Percentiles rank a stretch among this genome's conserved stretches.
These are phyloP conservation scores for Peromyscus eremicus DNA, from an alignment of 2,797 vertebrate genomes.

Conservation along the genomic window DNA sequence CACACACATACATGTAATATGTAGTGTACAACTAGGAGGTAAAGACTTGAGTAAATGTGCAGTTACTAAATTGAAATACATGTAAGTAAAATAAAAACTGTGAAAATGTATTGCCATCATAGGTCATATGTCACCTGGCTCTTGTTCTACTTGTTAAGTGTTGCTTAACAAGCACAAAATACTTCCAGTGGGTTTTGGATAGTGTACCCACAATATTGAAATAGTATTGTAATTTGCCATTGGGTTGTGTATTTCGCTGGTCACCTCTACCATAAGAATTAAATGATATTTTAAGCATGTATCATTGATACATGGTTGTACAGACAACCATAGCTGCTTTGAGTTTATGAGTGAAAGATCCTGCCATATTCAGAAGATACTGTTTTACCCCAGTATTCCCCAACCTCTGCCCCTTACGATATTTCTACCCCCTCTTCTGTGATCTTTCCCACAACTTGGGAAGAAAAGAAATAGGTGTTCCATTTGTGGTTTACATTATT, in stretches of 20 bases:
- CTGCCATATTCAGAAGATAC: not conserved
- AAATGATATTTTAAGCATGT: slow-evolving; percentile 12
- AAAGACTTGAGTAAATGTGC: slow-evolving; percentile 14
- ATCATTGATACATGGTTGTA: not conserved
- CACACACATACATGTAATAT: not conserved
- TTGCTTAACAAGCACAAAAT: not conserved
- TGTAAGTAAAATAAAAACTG: not conserved
- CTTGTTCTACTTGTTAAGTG: not conserved
- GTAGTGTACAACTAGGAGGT: not conserved
- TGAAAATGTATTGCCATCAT: not conserved
- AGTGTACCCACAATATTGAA: not conserved
- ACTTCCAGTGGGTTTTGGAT: not conserved
- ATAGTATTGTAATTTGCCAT: not conserved
- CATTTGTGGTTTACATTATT: not conserved
- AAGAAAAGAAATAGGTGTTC: not conserved
- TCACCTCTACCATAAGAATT: not conserved
- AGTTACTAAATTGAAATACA: not conserved
- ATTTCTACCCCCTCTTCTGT: not conserved
- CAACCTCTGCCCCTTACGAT: not conserved
- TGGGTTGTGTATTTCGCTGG: not conserved
- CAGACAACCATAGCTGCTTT: not conserved
- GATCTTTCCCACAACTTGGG: not conserved
- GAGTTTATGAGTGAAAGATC: not conserved
- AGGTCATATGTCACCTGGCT: not conserved
- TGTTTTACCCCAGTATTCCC: not conserved